Evolutionary conservation across 2,888 invertebrate species (phyloP), one percentile per base, ranked within the genome.

Genomic region (Thereva nobilitata): DNA sequence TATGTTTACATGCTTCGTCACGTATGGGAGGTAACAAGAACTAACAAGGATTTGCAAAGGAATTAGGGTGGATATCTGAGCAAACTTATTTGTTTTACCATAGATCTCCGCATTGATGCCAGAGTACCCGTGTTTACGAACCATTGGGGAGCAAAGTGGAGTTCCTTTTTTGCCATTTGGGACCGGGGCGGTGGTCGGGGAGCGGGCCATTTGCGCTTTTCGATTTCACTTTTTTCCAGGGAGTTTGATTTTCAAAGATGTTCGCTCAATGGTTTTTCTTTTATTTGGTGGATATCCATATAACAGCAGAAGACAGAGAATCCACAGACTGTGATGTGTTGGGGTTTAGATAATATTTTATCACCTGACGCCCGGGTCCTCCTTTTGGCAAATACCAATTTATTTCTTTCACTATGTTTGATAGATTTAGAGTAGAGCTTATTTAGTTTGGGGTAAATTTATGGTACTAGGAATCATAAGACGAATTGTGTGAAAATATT

Each of bases 81-180:
- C 59, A 65, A 47, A 65, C 64, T 59, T 68, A 65, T 68, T 55
- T 65, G 61, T 64, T 54, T 47, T 41, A 23, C 23, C 55, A 54
- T 52, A 65, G 59, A 68, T 68, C 68, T 65, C 54, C 59, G 65
- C 57, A 68, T 55, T 68, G 68, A 68, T 68, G 59, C 59, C 23
- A 34, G 45, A 59, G 42, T 47, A 47, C 47, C 7, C 12, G 12
- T 47, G 59, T 47, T 42, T 59, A 49, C n/a, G 38, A 38, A 5
- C 23, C 9, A 9, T 35, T 52, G 52, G 23, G 35, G 4, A 38
- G 23, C 38, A 23, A 1, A 12, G 59, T 9, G 37, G 23, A 34
- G 6, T 49, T 40, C 7, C 12, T 54, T 23, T 23, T 23, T 23
- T 23, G 23, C 23, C 23, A 23, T 23, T 23, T 23, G 23, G 23